Conservation (phyloP, 2,888 invertebrate species). For the Drosophila tripunctata region DNA sequence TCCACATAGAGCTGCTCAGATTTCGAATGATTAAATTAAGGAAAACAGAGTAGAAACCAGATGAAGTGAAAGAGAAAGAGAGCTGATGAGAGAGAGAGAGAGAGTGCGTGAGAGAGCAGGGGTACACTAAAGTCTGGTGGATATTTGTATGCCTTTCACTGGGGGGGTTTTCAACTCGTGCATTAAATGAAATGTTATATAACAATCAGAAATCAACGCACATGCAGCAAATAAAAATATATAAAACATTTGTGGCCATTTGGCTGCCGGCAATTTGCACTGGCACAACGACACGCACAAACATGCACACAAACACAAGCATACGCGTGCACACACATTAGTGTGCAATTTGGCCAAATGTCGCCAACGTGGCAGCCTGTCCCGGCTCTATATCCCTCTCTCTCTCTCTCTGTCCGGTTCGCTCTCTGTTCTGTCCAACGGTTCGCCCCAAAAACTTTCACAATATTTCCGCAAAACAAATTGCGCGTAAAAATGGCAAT, state of each 20-base stretch:
- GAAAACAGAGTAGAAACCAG: conserved; percentile 17
- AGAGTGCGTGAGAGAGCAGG: not conserved
- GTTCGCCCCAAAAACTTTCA: conserved; percentile 68
- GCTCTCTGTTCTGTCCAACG: not conserved
- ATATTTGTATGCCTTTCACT: conserved; percentile 52
- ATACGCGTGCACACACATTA: conserved; percentile 54
- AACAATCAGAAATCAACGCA: conserved; percentile 78
- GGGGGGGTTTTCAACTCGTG: conserved; percentile 36
- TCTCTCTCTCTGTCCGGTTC: conserved; percentile 2
- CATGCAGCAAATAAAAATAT: conserved; percentile 67
- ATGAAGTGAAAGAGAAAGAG: not conserved
- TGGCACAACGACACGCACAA: conserved; percentile 17
- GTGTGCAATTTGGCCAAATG: conserved; percentile 78
- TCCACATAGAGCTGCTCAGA: conserved; percentile 36
- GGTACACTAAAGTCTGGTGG: not conserved
- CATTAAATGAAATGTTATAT: conserved; percentile 76
- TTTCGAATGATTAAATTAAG: conserved; percentile 70
- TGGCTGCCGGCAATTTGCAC: conserved; percentile 66
- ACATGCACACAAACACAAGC: conserved; percentile 21
- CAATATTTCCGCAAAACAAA: conserved; percentile 77
- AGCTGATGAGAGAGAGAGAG: conserved; percentile 17
- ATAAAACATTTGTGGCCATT: conserved; percentile 73
- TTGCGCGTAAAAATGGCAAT: conserved; percentile 80
- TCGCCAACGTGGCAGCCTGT: conserved; percentile 76
- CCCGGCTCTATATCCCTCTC: conserved; percentile 27